A percentile compares a stretch with the other conserved stretches of the same genome.
phyloP scores from a whole-genome alignment of 2,113 vertebrate genomes.

The Hirundichthys speculiger region DNA sequence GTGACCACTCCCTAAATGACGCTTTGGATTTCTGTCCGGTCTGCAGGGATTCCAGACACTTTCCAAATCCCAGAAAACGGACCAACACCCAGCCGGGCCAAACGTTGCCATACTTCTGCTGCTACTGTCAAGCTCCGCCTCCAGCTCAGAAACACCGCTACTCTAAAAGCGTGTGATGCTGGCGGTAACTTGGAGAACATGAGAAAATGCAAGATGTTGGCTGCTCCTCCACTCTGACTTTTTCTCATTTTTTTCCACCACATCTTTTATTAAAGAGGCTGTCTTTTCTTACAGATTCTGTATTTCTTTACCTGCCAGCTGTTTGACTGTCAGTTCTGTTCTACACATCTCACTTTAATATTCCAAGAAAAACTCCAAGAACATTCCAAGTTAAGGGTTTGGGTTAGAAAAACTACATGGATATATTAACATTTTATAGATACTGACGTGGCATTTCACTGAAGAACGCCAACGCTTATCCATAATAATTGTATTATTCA shows the following conservation, averaged over 20 bases:
- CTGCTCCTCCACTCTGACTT: not conserved
- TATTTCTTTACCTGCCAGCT: too few species aligned
- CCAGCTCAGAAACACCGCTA: conserved; percentile 20
- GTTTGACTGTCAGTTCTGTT: not conserved
- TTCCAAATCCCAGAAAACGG: conserved; percentile 50
- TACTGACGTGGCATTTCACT: too few species aligned
- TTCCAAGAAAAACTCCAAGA: too few species aligned
- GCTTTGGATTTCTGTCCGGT: conserved; percentile 56
- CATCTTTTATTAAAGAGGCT: not conserved
- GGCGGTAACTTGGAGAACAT: conserved; percentile 23
- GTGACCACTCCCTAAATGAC: conserved; percentile 60
- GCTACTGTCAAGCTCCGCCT: conserved; percentile 47
- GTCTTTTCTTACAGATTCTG: conserved; percentile 6
- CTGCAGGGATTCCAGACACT: conserved; percentile 55
- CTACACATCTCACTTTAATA: too few species aligned
- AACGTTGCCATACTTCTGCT: conserved; percentile 41
- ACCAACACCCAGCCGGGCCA: conserved; percentile 51
- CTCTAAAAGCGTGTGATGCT: conserved; percentile 26
- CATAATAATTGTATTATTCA: too few species aligned
- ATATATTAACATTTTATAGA: too few species aligned
- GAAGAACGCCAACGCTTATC: too few species aligned
- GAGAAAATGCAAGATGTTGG: conserved; percentile 22
- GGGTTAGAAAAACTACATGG: too few species aligned
- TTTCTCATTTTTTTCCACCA: not conserved
- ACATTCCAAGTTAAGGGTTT: too few species aligned